Evolutionary conservation across 1,140 invertebrate genomes (phyloP), one percentile per base, ranked within the genome.

Genomic region (Caenorhabditis tropicalis): DNA sequence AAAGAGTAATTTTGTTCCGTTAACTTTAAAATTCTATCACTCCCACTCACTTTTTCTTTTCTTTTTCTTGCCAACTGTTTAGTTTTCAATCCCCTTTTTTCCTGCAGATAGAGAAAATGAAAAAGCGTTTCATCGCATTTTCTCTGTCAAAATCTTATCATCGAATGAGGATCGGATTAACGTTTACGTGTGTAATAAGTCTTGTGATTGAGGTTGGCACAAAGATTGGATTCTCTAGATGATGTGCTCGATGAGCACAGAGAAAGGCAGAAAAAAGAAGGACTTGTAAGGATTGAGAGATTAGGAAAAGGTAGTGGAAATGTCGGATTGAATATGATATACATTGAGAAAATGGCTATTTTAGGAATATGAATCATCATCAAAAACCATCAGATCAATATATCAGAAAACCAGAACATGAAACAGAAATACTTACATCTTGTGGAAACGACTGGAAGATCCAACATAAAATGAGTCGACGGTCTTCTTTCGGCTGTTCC

Each of bases 311-410:
- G n/a, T 51, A 51, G 48, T 51, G 58, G 29, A 65, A 65, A 65
- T 65, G 58, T 65, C 31, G 58, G 58, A 65, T 65, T 6, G 24
- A 33, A 33, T 36, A 36, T 31, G 58, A 36, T 65, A 65, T 19
- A 6, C 39, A 43, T 43, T 43, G 5, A 43, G 39, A 65, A 24
- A 36, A 15, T n/a, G n/a, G n/a, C n/a, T n/a, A n/a, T n/a, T n/a
- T n/a, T n/a, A n/a, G n/a, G n/a, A n/a, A n/a, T n/a, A n/a, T n/a
- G n/a, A n/a, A n/a, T n/a, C n/a, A 21, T 56, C 9, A 33, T 65
- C 58, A 65, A 15, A 65, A 65, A 65, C 65, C 65, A 74, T 74
- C 65, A 74, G 65, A 74, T 43, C 36, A 12, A 36, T 4, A 39
- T 0, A 10, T 21, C 5, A 74, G 43, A 3, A 24, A 27, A 46